A percentile compares a stretch with the other conserved stretches of the same genome.
These are phyloP conservation scores for Smutsia gigantea DNA, from an alignment of 2,797 vertebrate genomes.

Conservation along the genomic window DNA sequence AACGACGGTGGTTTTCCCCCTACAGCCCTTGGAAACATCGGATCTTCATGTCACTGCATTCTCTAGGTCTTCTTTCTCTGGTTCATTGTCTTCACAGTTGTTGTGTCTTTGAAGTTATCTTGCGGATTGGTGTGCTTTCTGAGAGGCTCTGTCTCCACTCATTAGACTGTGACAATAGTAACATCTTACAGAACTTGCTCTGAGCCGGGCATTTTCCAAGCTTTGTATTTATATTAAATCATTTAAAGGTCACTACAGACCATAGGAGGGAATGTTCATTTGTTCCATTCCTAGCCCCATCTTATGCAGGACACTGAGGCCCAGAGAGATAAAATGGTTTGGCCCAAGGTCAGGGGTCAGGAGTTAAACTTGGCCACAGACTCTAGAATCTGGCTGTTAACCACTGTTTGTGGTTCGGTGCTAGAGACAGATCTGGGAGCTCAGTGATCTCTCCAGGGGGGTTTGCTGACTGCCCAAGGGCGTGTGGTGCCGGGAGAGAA, in stretches of 20 bases:
- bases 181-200: background rate
- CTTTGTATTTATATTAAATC: background rate
- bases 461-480: rapidly evolving
- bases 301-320: background rate
- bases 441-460: rapidly evolving
- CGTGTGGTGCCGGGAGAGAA: rapidly evolving
- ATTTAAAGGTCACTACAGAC: background rate
- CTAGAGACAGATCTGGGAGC: background rate
- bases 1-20: background rate
- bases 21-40: background rate
- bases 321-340: background rate
- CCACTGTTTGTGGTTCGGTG: background rate
- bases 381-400: background rate
- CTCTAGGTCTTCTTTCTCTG: background rate
- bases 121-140: background rate
- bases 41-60: background rate
- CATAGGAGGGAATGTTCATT: background rate
- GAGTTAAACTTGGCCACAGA: background rate
- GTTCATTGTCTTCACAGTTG: background rate
- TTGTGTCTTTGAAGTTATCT: background rate
- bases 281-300: background rate
- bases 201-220: background rate
- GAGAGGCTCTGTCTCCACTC: background rate
- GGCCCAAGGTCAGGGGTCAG: background rate
- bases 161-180: background rate